Evolutionary conservation across 2,113 vertebrate species (phyloP).

Genomic region (Halcyon senegalensis): DNA sequence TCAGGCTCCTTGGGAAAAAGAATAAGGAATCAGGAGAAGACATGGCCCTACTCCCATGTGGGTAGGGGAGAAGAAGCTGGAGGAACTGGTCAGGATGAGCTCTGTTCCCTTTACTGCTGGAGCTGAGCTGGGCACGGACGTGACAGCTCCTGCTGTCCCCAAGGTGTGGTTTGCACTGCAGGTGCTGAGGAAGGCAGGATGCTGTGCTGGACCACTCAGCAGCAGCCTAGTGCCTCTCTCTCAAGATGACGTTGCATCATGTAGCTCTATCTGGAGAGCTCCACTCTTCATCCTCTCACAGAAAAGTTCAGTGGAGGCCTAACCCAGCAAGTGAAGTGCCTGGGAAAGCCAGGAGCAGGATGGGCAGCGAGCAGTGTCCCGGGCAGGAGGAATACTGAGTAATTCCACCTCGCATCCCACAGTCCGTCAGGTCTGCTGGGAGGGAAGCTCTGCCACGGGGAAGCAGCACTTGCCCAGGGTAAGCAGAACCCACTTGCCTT

Average conservation of each 20-base stretch:
- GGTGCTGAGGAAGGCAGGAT: background rate
- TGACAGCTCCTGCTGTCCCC: background rate
- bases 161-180: rapidly evolving
- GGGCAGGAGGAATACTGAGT: background rate
- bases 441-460: background rate
- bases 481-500: background rate
- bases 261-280: background rate
- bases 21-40: background rate
- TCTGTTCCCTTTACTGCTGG: background rate
- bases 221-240: background rate
- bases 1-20: background rate
- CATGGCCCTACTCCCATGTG: background rate
- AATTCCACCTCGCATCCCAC: rapidly evolving
- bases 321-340: background rate
- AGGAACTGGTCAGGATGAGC: background rate
- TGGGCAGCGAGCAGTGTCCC: background rate
- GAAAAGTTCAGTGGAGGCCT: background rate
- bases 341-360: background rate
- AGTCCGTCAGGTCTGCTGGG: background rate
- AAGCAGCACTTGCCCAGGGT: background rate
- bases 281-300: background rate
- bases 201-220: background rate
- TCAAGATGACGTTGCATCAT: background rate
- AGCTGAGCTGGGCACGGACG: background rate
- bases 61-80: background rate